Evolutionary conservation across 1,140 invertebrate species (phyloP), one percentile per base, ranked within the genome.

Genomic region (Chlorops oryzae): DNA sequence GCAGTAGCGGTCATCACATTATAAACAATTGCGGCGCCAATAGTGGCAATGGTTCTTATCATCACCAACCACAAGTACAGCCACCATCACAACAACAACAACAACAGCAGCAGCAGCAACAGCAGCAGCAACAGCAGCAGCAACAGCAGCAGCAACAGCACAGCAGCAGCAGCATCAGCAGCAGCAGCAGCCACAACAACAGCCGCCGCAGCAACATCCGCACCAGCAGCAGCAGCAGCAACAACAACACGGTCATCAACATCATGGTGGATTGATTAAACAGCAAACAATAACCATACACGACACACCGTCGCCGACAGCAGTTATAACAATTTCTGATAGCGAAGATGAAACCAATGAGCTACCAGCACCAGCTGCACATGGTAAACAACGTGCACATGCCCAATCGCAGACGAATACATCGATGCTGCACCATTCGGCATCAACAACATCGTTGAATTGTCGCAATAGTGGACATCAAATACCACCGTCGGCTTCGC

Each of bases 281-380:
- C 69, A 72, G 45, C 69, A 68, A 57, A 92, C 89, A 2, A 92
- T 94, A 54, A 90, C 90, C 15, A 92, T 92, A 50, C 81, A 86
- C 42, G 91, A 93, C 66, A 95, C 93, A 13, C 93, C 93, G 4
- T 95, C 91, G 15, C 92, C 92, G 4, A 86, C 89, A 38, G 95
- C 92, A 41, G 91, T 96, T 51, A 96, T 96, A 58, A 96, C 92
- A 17, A 96, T 97, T 61, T 96, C 92, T 27, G 94, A 96, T 65
- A 94, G 92, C 62, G 93, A 96, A 63, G 92, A 96, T 70, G 92
- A 96, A 70, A 75, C 77, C 15, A 74, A 80, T 38, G 73, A 75
- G 57, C 46, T 10, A 15, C 41, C 56, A 71, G 62, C 56, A 67
- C 70, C 55, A 66, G 65, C 59, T 62, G 58, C 55, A 64, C 57